Base-by-base conservation (phyloP, 2,888 invertebrate species). In the Diaprepes abbreviatus region DNA sequence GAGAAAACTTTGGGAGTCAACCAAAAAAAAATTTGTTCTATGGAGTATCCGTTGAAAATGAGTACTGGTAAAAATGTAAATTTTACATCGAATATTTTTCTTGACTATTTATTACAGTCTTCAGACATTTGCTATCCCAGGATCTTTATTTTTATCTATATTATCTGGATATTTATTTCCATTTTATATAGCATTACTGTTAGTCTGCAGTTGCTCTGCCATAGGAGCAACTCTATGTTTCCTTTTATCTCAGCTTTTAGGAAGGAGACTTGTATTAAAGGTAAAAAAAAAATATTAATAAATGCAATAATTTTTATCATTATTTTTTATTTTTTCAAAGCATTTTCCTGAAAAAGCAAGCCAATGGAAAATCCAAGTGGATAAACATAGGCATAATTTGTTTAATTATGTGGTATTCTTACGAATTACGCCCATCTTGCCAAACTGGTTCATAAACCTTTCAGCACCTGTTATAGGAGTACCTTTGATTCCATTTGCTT, bases 101-200 rank as follows among this genome's bases (percentile, higher is more conserved):
- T 84, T 83, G 83, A 84, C 75, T n/a, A 9, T 71, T 9, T 33
- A 43, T 74, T 75, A 78, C 86, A 97, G 96, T 85, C 89, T 99
- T 81, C 99, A 99, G 90, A 96, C 98, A 72, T 99, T 99, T 88
- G 98, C 98, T 79, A 99, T 99, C 86, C 99, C 99, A 72, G 99
- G 99, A 74, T 98, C 98, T 12, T 91, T 99, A 81, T 99, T 98
- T 83, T 87, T 99, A 62, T 98, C 98, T 73, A 97, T 99, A 78
- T 87, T 99, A 59, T 96, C 97, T 72, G 99, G 99, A 73, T 99
- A 97, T 84, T 87, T 99, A 38, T 99, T 98, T 83, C 94, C 96
- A 69, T 98, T 98, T 85, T 91, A 92, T 50, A 83, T 95, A 74
- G 99, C 99, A 4, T 85, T 99, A 76, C 81, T 91, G 63, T 86